Base-by-base conservation (phyloP, 2,113 vertebrate species). In the Struthidea cinerea region DNA sequence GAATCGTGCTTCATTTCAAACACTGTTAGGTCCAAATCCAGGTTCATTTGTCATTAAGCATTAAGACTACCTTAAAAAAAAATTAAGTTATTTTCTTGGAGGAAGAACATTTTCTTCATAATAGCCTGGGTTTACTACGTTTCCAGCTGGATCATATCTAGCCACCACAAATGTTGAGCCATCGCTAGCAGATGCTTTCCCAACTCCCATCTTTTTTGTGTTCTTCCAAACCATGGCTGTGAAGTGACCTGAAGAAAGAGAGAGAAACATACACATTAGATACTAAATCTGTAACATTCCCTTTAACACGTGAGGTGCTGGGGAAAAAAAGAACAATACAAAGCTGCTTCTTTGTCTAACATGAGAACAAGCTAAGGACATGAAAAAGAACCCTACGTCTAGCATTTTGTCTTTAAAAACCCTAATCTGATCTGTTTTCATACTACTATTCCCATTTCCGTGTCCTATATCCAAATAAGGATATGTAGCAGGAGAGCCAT, bases 211-310 rank as follows among this genome's bases (percentile, higher is more conserved):
- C 96, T 98, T 98, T 95, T 98, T 99, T 13, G 97, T 99, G 91
- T 96, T 99, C 96, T 99, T 99, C 99, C 99, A 99, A 30, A 99
- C 98, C 99, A 99, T 99, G 46, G 99, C 99, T 44, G 99, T 99
- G 95, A 99, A 99, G 96, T 99, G 99, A 67, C 99, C 99, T 99
- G 91, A 85, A 60, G 49, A 83, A n/a, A 70, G 35, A 68, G 39
- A 49, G 13, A 52, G 7, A 91, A 82, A 63, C 10, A 68, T 7
- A 80, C 1, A 6, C 9, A 30, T 84, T 52, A 80, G 33, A 33
- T 28, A 23, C 37, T 59, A 37, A 84, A 80, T n/a, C 46, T 80
- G 1, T 10, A 88, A 33, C 44, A n/a, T 41, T 53, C 37, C 35
- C 26, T 70, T 57, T 37, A 68, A 89, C 19, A 13, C 0, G 0